These are phyloP conservation scores for Aphidius gifuensis DNA, from an alignment of 1,140 invertebrate species.

Conservation along the genomic window DNA sequence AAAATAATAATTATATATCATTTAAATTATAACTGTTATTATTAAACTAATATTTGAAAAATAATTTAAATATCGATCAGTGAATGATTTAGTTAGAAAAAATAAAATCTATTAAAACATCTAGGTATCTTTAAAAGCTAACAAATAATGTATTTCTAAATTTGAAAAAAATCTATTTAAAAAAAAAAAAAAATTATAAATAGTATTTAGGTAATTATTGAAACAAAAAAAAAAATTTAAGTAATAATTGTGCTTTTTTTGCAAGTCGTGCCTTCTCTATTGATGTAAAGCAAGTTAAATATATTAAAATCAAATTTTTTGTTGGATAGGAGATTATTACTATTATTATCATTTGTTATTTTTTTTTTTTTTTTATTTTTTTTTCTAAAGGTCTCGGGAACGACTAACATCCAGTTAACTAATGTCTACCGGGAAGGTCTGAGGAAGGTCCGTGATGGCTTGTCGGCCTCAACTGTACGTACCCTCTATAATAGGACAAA, in stretches of 20 bases:
- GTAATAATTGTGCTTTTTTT: conserved; percentile 33
- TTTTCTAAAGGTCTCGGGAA: conserved; percentile 54
- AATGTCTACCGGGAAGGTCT: conserved; percentile 57
- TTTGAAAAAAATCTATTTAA: no score
- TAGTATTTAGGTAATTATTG: background rate
- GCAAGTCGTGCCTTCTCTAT: conserved; percentile 36
- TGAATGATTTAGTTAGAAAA: no score
- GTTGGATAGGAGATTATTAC: conserved; percentile 41
- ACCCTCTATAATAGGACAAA: conserved; percentile 30
- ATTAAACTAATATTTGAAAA: no score
- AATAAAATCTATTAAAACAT: no score
- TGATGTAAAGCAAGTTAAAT: conserved; percentile 32
- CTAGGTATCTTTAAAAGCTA: no score
- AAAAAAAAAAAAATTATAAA: background rate
- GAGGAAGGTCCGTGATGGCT: conserved; percentile 51
- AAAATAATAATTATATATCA: no score
- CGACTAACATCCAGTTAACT: conserved; percentile 55
- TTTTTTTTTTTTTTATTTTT: conserved; percentile 52
- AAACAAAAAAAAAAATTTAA: conserved; percentile 13
- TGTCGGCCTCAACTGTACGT: conserved; percentile 42
- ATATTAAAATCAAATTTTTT: conserved; percentile 25
- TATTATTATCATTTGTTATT: conserved; percentile 38
- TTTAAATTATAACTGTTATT: no score
- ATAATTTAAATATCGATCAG: no score
- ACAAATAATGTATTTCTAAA: no score